Evolutionary conservation across 2,888 invertebrate genomes (phyloP).

Genomic region (Yponomeuta plumbellus): DNA sequence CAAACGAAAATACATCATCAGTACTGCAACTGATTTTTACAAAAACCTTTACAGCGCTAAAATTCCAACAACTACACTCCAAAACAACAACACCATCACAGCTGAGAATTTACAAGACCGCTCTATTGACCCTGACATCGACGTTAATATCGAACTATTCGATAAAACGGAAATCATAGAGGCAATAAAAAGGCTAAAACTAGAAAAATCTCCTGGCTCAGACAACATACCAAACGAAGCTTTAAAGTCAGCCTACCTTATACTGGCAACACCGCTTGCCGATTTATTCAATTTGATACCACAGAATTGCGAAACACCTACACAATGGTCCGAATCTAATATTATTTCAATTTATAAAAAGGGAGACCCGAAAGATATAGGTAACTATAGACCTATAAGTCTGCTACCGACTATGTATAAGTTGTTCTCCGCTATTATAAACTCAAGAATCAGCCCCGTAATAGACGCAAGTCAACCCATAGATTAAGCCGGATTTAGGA

Average conservation of each 20-base stretch:
- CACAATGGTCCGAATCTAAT: constrained; percentile 10
- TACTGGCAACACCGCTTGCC: background rate
- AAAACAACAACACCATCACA: background rate
- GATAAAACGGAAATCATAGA: background rate
- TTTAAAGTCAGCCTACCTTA: background rate
- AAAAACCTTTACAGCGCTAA: constrained; percentile 19
- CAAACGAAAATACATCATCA: constrained; percentile 19
- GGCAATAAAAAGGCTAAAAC: constrained; percentile 13
- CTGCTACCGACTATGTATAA: constrained; percentile 18
- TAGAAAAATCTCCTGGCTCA: constrained; percentile 14
- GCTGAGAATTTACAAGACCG: too few species aligned
- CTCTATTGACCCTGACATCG: too few species aligned
- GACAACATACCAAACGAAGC: constrained; percentile 14
- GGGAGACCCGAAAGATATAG: constrained; percentile 20
- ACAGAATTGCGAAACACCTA: background rate
- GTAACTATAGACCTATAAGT: constrained; percentile 21
- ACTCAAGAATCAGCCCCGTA: constrained; percentile 14
- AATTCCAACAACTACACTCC: background rate
- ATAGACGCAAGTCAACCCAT: constrained; percentile 10
- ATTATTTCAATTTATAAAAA: constrained; percentile 20
- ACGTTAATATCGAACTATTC: constrained; percentile 8
- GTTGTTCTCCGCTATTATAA: constrained; percentile 18
- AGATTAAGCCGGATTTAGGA: constrained; percentile 18
- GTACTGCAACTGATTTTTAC: constrained; percentile 19
- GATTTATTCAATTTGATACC: constrained; percentile 5